phyloP scores from a whole-genome alignment of 2,797 vertebrate species.

The Parotocinclus haroldoi region DNA sequence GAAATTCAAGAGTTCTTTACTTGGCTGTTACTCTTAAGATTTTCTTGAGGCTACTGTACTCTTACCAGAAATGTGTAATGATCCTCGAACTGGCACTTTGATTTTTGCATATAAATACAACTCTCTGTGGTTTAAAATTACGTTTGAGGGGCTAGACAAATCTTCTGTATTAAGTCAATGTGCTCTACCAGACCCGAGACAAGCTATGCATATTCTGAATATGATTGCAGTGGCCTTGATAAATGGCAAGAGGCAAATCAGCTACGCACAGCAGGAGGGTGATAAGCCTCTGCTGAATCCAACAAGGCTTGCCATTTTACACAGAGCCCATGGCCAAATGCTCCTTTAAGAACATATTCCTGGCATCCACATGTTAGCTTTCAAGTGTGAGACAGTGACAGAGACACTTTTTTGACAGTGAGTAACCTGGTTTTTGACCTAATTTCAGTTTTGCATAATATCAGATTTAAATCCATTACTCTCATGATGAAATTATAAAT shows the following conservation, averaged over 20 bases:
- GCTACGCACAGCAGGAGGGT: conserved; percentile 40
- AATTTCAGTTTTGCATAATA: conserved; percentile 13
- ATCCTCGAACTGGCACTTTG: not conserved
- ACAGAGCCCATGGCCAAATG: conserved; percentile 21
- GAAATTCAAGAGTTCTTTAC: not conserved
- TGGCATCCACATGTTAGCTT: conserved; percentile 19
- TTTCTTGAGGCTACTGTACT: not conserved
- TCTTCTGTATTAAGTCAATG: conserved; percentile 15
- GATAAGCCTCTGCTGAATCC: conserved; percentile 31
- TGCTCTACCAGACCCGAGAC: conserved; percentile 30
- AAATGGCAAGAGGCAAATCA: conserved; percentile 50
- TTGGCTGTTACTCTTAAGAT: not conserved
- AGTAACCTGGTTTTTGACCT: conserved; percentile 26
- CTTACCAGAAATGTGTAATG: not conserved
- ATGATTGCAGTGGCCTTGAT: conserved; percentile 46
- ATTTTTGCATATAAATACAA: conserved; percentile 5
- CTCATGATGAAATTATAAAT: conserved; percentile 1
- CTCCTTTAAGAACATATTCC: conserved; percentile 18
- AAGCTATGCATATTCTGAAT: conserved; percentile 38
- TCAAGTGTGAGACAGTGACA: conserved; percentile 21
- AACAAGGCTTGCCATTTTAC: conserved; percentile 34
- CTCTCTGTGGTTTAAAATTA: conserved; percentile 3
- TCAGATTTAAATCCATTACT: conserved; percentile 13
- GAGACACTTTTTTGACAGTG: conserved; percentile 10
- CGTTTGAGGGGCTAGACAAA: conserved; percentile 12